These are phyloP conservation scores for Cepaea nemoralis DNA, from an alignment of 1,140 invertebrate species.

Conservation along the genomic window DNA sequence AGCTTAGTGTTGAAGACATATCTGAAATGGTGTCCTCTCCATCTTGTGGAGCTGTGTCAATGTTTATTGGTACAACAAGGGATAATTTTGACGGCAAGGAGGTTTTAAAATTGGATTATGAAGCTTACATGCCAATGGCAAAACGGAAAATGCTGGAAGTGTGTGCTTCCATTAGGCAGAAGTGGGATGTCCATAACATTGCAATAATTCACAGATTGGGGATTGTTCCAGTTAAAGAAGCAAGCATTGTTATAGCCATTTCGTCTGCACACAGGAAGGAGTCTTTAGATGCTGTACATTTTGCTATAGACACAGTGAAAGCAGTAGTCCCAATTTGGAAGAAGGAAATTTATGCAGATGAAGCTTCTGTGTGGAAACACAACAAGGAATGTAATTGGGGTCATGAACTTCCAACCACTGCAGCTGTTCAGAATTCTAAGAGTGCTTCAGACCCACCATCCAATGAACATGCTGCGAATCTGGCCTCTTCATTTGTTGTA, in stretches of 20 bases:
- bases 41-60: conserved; percentile 87
- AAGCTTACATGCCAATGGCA: conserved; percentile 94
- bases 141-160: conserved; percentile 85
- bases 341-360: conserved; percentile 86
- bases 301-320: conserved; percentile 89
- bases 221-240: conserved; percentile 89
- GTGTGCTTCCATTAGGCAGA: conserved; percentile 75
- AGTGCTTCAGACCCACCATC: too few species aligned
- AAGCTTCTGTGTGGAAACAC: conserved; percentile 72
- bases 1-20: conserved; percentile 80
- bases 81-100: conserved; percentile 89
- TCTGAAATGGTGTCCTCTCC: conserved; percentile 79
- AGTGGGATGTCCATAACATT: conserved; percentile 68
- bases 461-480: too few species aligned
- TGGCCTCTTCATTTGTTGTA: too few species aligned
- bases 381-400: conserved; percentile 74
- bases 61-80: conserved; percentile 89
- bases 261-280: conserved; percentile 89
- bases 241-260: conserved; percentile 90
- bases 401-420: background rate
- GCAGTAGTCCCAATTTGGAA: conserved; percentile 95
- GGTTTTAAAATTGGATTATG: conserved; percentile 89
- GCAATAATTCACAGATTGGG: conserved; percentile 70
- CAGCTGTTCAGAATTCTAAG: too few species aligned
- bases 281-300: conserved; percentile 85